phyloP scores from a whole-genome alignment of 2,797 vertebrate genomes.

The Sebastes minor region DNA sequence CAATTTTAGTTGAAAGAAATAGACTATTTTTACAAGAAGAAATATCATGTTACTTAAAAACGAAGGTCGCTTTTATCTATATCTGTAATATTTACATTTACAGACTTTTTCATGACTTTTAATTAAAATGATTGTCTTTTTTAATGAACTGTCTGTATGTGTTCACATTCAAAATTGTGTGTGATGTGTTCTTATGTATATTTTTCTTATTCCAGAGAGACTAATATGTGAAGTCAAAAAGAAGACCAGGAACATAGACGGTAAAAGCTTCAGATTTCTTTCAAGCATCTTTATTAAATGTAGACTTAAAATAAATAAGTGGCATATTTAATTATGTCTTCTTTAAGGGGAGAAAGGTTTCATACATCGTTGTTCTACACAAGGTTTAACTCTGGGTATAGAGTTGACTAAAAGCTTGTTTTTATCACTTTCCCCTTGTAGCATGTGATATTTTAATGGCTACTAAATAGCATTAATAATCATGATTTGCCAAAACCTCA shows the following conservation, averaged over 20 bases:
- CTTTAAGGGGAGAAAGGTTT: neutral
- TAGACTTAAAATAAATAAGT: neutral
- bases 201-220: constrained; percentile 82
- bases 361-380: neutral
- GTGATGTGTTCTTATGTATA: neutral
- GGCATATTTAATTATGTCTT: neutral
- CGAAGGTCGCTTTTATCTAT: neutral
- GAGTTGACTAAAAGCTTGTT: neutral
- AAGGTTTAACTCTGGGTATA: neutral
- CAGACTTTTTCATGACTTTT: neutral
- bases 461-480: neutral
- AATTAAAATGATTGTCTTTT: neutral
- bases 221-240: constrained; percentile 86
- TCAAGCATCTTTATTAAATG: neutral
- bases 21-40: neutral
- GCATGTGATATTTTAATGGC: neutral
- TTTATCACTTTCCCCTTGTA: neutral
- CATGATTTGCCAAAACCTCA: neutral
- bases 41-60: neutral
- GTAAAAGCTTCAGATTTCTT: constrained; percentile 65
- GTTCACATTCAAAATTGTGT: neutral
- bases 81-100: neutral
- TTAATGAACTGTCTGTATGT: neutral
- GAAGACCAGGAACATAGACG: constrained; percentile 90
- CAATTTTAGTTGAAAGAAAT: neutral